Conservation (phyloP, 2,797 vertebrate species). For the Balearica regulorum region DNA sequence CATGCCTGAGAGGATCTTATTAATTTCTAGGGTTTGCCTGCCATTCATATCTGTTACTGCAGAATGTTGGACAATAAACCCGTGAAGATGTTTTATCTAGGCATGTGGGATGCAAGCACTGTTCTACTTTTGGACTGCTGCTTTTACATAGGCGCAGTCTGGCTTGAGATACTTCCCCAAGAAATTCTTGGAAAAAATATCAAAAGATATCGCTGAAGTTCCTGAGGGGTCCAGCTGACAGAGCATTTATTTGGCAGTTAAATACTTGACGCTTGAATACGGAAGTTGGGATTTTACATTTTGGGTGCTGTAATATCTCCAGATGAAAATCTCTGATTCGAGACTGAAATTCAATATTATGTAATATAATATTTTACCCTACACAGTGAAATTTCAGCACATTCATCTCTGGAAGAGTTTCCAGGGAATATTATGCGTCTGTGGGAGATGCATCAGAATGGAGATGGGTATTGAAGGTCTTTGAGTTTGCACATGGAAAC, state of each 20-base stretch:
- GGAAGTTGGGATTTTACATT: constrained; percentile 36
- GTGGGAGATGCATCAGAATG: neutral
- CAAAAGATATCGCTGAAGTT: neutral
- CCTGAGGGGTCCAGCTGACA: neutral
- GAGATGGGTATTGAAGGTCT: neutral
- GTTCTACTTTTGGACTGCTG: neutral
- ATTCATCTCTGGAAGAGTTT: constrained; percentile 10
- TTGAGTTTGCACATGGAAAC: neutral
- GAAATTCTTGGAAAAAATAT: neutral
- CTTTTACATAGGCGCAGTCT: neutral
- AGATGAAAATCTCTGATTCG: constrained; percentile 11
- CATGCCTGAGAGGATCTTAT: neutral
- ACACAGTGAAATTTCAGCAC: constrained; percentile 2
- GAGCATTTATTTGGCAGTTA: constrained; percentile 42
- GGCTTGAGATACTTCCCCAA: neutral
- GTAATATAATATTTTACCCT: constrained; percentile 11
- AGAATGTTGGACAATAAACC: neutral
- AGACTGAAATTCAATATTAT: constrained; percentile 23
- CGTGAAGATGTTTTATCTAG: neutral
- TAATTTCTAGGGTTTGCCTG: neutral
- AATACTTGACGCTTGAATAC: constrained; percentile 9
- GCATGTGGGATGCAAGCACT: neutral
- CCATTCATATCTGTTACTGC: neutral
- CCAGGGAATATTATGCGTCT: neutral
- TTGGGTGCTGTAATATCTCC: constrained; percentile 8